These are phyloP conservation scores for Daboia siamensis DNA, from an alignment of 2,113 vertebrate genomes.

Conservation along the genomic window DNA sequence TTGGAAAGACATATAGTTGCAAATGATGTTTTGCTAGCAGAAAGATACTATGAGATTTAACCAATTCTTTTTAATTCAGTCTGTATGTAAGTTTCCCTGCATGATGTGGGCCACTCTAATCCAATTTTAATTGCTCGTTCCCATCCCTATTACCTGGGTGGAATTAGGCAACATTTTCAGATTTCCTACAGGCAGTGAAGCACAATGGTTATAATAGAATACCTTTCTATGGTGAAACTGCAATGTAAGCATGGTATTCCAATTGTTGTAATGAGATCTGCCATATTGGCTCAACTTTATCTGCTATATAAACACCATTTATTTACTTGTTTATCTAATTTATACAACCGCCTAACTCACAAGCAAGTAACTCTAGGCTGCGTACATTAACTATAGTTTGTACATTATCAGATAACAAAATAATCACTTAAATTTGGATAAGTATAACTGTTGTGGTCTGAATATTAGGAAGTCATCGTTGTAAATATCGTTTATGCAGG, in stretches of 20 bases:
- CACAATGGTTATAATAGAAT: background rate
- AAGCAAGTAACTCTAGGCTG: background rate
- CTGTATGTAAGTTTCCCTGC: background rate
- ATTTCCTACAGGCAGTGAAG: background rate
- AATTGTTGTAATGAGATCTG: background rate
- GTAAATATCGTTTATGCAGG: conserved; percentile 60
- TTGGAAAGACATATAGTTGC: background rate
- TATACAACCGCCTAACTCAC: background rate
- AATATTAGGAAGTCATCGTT: conserved; percentile 21
- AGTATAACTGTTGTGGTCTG: background rate
- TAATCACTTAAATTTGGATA: background rate
- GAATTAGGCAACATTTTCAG: background rate
- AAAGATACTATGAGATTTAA: background rate
- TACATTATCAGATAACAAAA: background rate
- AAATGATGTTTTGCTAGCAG: background rate
- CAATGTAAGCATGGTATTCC: background rate
- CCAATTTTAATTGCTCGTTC: background rate
- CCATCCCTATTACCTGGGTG: background rate
- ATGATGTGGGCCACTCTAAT: background rate
- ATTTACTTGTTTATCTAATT: background rate
- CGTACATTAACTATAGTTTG: background rate
- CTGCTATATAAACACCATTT: background rate
- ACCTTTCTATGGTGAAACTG: background rate
- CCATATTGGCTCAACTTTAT: background rate
- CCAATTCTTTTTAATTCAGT: background rate